Base-by-base conservation (phyloP, 2,888 invertebrate genomes). In the Pandemis corylana region DNA sequence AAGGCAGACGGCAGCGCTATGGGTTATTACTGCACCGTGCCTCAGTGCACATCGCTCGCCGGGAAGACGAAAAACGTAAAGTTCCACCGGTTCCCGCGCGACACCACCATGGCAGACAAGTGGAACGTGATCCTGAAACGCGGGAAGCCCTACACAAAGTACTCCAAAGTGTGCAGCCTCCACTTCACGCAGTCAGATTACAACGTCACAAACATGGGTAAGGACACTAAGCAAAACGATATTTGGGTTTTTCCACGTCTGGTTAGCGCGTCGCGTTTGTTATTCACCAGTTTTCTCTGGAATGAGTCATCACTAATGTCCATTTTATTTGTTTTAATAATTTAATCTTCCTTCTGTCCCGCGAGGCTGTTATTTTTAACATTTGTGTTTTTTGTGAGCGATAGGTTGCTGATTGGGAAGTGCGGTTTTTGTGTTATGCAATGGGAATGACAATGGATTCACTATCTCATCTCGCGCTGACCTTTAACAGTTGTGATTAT, bases 1-100 rank as follows among this genome's bases (percentile, higher is more conserved):
- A 88, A 90, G 87, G 82, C 73, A 76, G 73, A 78, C 75, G 78
- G 72, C 77, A 78, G 78, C 79, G 89, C 86, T 84, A 94, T 94
- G 94, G 94, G 94, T 87, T 94, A 94, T 88, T 94, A 94, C 87
- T 94, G 94, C 82, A 94, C 94, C 13, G 94, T 94, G 78, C 94
- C 94, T 78, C 94, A 94, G 86, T 94, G 94, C 84, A 94, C 94
- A 68, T 94, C 95, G 76, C 89, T 94, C 78, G 94, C 94, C 90
- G 94, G 94, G 87, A 94, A 94, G 87, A 93, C 95, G 84, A 94
- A 94, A 84, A 94, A 94, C 82, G 94, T 94, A 83, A 93, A 93
- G 81, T 94, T 94, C 82, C 94, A 94, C 83, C 90, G 91, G 78
- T 94, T 94, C 80, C 94, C 94, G 20, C 89, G 93, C 78, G 94